Base-by-base conservation (phyloP, 2,888 invertebrate species). In the Cryptus armator region DNA sequence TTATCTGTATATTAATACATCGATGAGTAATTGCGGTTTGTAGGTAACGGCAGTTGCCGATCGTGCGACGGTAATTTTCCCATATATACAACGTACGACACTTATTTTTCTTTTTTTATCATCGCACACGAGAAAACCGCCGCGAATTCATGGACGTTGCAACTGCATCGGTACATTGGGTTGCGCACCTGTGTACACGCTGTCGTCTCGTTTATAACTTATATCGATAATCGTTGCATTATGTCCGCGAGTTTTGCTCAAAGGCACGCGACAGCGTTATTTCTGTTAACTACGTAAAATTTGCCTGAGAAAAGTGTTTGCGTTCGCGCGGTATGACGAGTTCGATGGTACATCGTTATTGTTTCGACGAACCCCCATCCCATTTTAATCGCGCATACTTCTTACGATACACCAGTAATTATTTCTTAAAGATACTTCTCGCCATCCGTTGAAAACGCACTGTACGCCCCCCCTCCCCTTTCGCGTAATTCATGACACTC, bases 21-120 rank as follows among this genome's bases (percentile, higher is more conserved):
- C 51, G 51, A 79, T 71, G 71, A 79, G 79, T 64, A 71, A 79
- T 79, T 79, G 53, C 67, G 44, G 56, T 77, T 67, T 77, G 67
- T 19, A 10, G 67, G 53, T 77, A 53, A 77, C 68, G 77, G 56
- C 56, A 32, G 56, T 56, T 29, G 24, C 56, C 59, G 56, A 56
- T 12, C 37, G 12, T n/a, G 37, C 16, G 56, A 59, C 37, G 53
- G 44, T 59, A 7, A 44, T 72, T 72, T 59, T 72, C 0, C 24
- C 72, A 72, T 71, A 43, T 24, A 53, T 44, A 68, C 56, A 43
- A 37, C 32, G 37, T n/a, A 43, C 64, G 64, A 37, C 37, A 9
- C n/a, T 16, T 43, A 37, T 37, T 19, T 37, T 37, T 37, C n/a
- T 37, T 64, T 64, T 64, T 37, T 72, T 72, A 59, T 53, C 10